Evolutionary conservation across 1,140 invertebrate species (phyloP).

Genomic region (Drosophila simulans): DNA sequence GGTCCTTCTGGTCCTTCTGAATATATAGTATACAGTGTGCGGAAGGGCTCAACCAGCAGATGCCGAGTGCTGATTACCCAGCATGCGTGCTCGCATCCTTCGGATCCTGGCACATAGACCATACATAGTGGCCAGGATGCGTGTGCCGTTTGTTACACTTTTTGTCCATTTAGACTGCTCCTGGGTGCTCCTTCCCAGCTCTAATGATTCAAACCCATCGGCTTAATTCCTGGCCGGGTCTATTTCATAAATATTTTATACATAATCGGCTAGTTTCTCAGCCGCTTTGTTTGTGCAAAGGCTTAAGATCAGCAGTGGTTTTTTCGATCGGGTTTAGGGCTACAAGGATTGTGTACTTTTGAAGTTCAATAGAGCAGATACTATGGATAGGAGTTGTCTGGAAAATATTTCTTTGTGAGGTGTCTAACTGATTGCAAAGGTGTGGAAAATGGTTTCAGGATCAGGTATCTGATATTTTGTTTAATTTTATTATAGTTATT

Average conservation of each 20-base stretch:
- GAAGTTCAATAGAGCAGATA: neutral
- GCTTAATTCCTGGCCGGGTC: constrained; percentile 18
- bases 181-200: constrained; percentile 55
- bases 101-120: neutral
- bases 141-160: constrained; percentile 81
- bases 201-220: constrained; percentile 80
- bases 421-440: constrained; percentile 21
- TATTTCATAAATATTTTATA: constrained; percentile 76
- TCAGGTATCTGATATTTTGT: neutral
- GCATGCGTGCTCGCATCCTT: constrained; percentile 7
- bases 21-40: no score
- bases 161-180: constrained; percentile 65
- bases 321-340: constrained; percentile 1
- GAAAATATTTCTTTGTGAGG: constrained; percentile 16
- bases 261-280: constrained; percentile 52
- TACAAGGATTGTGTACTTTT: constrained; percentile 4
- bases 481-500: no score
- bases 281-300: constrained; percentile 45
- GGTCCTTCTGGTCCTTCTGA: neutral
- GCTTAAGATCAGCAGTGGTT: constrained; percentile 32
- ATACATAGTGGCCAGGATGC: constrained; percentile 7
- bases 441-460: neutral
- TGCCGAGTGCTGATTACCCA: constrained; percentile 63
- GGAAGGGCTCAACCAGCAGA: constrained; percentile 42
- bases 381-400: constrained; percentile 8